phyloP scores from a whole-genome alignment of 1,140 invertebrate genomes.

The Temnothorax nylanderi region DNA sequence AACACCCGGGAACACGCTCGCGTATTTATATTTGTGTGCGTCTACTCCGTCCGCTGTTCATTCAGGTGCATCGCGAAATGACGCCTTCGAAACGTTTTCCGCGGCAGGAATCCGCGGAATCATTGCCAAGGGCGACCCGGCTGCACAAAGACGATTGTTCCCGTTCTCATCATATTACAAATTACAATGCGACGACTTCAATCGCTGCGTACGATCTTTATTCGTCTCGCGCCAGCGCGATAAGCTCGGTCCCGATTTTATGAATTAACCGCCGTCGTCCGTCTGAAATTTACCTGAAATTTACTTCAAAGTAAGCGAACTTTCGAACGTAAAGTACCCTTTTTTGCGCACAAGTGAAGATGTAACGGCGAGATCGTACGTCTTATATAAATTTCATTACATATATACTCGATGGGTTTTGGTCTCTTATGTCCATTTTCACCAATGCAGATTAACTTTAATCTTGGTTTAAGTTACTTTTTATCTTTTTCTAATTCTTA shows the following conservation, averaged over 20 bases:
- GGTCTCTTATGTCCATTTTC: not conserved
- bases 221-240: not conserved
- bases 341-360: not conserved
- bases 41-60: slow-evolving; percentile 9
- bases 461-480: too few species aligned
- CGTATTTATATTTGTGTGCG: not conserved
- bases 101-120: slow-evolving; percentile 35
- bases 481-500: too few species aligned
- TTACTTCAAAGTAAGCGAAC: too few species aligned
- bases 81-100: slow-evolving; percentile 47
- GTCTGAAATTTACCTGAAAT: too few species aligned
- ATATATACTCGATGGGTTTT: not conserved
- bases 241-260: not conserved
- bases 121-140: slow-evolving; percentile 65
- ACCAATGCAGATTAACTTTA: too few species aligned
- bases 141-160: slow-evolving; percentile 61
- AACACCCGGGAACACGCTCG: not conserved
- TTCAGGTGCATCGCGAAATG: slow-evolving; percentile 53
- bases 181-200: slow-evolving; percentile 24
- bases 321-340: not conserved
- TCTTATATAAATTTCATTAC: not conserved
- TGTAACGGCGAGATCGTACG: not conserved
- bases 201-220: slow-evolving; percentile 7
- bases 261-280: not conserved
- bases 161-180: slow-evolving; percentile 52